Base-by-base conservation (phyloP, 2,888 invertebrate species). In the Scaptomyza polygonia region DNA sequence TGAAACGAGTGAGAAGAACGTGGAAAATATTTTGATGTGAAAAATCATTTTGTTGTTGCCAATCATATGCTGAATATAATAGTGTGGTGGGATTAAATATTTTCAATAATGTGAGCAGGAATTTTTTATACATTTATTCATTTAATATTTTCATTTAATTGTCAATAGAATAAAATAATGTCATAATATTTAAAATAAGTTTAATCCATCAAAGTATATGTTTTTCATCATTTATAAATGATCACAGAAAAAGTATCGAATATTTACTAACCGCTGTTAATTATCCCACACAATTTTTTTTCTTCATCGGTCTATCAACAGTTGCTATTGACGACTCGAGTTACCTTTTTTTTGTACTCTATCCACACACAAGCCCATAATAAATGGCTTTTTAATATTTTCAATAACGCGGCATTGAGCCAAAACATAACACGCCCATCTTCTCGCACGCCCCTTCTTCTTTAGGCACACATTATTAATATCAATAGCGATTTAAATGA, bases 361-460 rank as follows among this genome's bases (percentile, higher is more conserved):
- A 14, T 54, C 44, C 47, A 32, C 61, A 52, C 40, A 44, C 63
- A 54, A 43, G 14, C 14, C 36, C 52, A 49, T 78, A 73, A 88
- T 56, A 81, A 87, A 87, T 88, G 88, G 69, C 59, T 75, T 79
- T 87, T 87, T 88, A 87, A 87, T 87, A 78, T 86, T 81, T 88
- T 87, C 88, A 83, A 88, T 86, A 86, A 79, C 55, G 58, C 73
- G 51, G 56, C 82, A 61, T 55, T 78, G 62, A 68, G 52, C 62
- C 79, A 70, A 84, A 85, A 77, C 77, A 88, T 39, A 70, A 51
- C 67, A 79, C 82, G 74, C 88, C 88, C 79, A 70, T 74, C 77
- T 66, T 74, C 77, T 66, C 32, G 34, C 52, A 36, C 61, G 59
- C 68, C 62, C 70, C 62, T 51, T 57, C 62, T 51, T 57, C 70